A percentile compares a stretch with the other conserved stretches of the same genome.
Conservation (phyloP, 2,797 vertebrate genomes). For the Enteromius viviparus region DNA sequence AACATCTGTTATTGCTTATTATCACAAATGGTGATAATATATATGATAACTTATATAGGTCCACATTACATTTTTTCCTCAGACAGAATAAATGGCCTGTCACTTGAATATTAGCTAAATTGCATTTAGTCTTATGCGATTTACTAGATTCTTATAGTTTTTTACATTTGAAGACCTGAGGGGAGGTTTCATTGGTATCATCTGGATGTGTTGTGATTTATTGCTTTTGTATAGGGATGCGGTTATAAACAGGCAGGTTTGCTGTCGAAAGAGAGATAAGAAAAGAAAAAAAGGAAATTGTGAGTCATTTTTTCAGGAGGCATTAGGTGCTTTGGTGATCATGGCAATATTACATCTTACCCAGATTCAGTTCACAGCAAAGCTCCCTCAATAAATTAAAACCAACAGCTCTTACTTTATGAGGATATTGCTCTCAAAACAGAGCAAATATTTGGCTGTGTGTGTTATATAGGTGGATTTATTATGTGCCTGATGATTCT, state of each 20-base stretch:
- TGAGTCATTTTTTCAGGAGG: conserved; percentile 4
- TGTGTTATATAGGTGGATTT: neutral
- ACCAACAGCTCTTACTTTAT: neutral
- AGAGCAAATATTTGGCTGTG: neutral
- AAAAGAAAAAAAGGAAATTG: conserved; percentile 24
- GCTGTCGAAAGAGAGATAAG: neutral
- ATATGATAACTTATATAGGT: neutral
- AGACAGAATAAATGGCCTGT: neutral
- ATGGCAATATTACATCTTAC: conserved; percentile 21
- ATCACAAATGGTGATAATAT: neutral
- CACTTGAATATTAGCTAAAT: neutral
- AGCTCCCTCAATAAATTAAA: conserved; percentile 14
- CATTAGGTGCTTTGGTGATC: conserved; percentile 9
- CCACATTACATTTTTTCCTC: neutral
- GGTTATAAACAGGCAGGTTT: conserved; percentile 11
- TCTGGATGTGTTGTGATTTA: conserved; percentile 18
- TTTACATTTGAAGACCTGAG: neutral
- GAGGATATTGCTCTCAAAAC: neutral
- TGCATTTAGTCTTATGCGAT: neutral
- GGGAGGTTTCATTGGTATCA: neutral
- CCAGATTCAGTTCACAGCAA: neutral
- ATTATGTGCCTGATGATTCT: neutral
- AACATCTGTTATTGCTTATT: neutral
- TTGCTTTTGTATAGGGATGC: neutral
- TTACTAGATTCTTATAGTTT: neutral